These are phyloP conservation scores for Laothoe populi DNA, from an alignment of 2,888 invertebrate genomes.

Conservation along the genomic window DNA sequence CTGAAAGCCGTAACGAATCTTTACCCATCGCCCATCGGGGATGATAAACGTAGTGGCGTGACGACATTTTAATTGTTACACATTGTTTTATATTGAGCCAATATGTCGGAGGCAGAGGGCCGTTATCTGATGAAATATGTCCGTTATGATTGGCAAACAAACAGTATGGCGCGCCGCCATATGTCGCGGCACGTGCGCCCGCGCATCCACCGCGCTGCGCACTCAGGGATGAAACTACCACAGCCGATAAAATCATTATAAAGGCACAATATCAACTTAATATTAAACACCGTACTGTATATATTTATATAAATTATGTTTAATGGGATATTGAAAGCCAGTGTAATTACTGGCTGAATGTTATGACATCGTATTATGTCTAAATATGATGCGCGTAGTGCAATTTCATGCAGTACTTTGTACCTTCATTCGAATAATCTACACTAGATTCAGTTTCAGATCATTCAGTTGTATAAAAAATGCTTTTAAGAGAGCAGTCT, in stretches of 20 bases:
- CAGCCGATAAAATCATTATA: constrained; percentile 33
- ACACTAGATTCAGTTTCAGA: too few species aligned
- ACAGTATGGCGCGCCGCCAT: constrained; percentile 83
- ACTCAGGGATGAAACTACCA: constrained; percentile 78
- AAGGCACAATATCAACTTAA: constrained; percentile 2
- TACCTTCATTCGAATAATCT: too few species aligned
- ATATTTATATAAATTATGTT: too few species aligned
- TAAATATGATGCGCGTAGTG: too few species aligned
- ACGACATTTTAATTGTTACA: constrained; percentile 74
- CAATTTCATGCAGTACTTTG: too few species aligned
- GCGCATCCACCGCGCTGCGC: constrained; percentile 78
- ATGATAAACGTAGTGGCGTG: constrained; percentile 44
- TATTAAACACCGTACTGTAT: constrained; percentile 7
- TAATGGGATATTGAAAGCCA: too few species aligned
- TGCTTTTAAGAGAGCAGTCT: too few species aligned
- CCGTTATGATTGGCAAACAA: constrained; percentile 85
- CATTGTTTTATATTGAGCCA: constrained; percentile 80
- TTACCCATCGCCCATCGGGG: constrained; percentile 44
- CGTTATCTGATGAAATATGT: constrained; percentile 85
- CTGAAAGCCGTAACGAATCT: constrained; percentile 67
- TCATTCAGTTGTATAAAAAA: too few species aligned
- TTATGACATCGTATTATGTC: too few species aligned
- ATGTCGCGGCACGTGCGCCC: constrained; percentile 82
- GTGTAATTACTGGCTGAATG: too few species aligned
- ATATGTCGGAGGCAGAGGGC: constrained; percentile 74